A percentile compares a stretch with the other conserved stretches of the same genome.
These are phyloP conservation scores for Rana temporaria DNA, from an alignment of 2,113 vertebrate genomes.

Conservation along the genomic window DNA sequence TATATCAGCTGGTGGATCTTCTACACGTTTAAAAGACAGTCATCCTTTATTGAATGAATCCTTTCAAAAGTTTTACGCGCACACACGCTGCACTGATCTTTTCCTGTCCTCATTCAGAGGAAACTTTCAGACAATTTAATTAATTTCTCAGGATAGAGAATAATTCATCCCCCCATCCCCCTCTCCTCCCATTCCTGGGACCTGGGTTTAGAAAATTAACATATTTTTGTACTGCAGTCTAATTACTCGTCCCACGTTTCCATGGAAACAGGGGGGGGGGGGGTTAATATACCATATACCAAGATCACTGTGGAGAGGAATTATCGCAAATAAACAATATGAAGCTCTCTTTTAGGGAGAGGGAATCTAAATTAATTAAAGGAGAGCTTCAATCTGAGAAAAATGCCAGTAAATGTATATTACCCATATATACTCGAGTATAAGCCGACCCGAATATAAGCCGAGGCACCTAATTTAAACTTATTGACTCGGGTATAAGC, in stretches of 20 bases:
- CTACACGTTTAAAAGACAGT: background rate
- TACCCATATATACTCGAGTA: too few species aligned
- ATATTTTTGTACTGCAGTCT: slow-evolving; percentile 54
- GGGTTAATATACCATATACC: slow-evolving; percentile 52
- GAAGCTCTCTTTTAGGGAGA: background rate
- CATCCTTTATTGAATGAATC: slow-evolving; percentile 52
- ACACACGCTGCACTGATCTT: slow-evolving; percentile 25
- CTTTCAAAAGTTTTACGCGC: slow-evolving; percentile 6
- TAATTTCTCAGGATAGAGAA: slow-evolving; percentile 66
- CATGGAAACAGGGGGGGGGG: slow-evolving; percentile 66
- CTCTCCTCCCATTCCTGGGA: slow-evolving; percentile 51
- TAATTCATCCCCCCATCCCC: slow-evolving; percentile 46
- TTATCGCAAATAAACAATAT: slow-evolving; percentile 28
- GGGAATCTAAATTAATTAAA: slow-evolving; percentile 8
- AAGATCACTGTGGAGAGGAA: slow-evolving; percentile 34
- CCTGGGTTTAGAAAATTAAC: slow-evolving; percentile 56
- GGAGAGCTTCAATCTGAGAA: background rate
- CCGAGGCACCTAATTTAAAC: too few species aligned
- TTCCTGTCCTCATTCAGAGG: slow-evolving; percentile 29
- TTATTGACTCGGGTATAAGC: too few species aligned
- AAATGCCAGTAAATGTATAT: too few species aligned
- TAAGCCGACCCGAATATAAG: too few species aligned
- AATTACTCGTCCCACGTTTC: slow-evolving; percentile 59
- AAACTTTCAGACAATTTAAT: slow-evolving; percentile 70
- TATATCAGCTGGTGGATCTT: background rate